These are phyloP conservation scores for Cryptomyrus ogoouensis DNA, from an alignment of 2,113 vertebrate species.

Conservation along the genomic window DNA sequence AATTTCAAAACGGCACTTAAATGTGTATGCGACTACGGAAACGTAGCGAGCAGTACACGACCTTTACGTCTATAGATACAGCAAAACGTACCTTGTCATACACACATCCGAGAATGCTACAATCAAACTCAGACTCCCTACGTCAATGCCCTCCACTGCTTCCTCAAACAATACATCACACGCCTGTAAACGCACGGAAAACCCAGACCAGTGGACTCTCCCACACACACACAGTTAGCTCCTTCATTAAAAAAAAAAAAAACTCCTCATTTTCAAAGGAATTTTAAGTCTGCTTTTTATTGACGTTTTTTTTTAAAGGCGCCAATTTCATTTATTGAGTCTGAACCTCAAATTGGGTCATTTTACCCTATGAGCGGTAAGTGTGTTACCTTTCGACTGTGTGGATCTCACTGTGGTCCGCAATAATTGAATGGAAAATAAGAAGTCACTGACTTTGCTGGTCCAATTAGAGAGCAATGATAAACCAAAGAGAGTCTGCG, in stretches of 20 bases:
- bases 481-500: conserved; percentile 44
- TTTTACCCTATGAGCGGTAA: conserved; percentile 48
- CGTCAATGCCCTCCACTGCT: conserved; percentile 24
- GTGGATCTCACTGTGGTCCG: conserved; percentile 55
- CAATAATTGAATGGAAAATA: conserved; percentile 66
- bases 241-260: conserved; percentile 51
- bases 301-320: conserved; percentile 59
- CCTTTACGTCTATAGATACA: neutral
- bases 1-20: neutral
- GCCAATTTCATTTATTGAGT: conserved; percentile 65
- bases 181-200: conserved; percentile 16
- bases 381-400: conserved; percentile 42
- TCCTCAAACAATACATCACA: conserved; percentile 31
- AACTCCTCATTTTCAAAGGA: conserved; percentile 52
- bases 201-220: conserved; percentile 9
- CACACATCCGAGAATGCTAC: neutral
- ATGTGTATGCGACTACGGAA: neutral
- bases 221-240: conserved; percentile 43
- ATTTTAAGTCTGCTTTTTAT: conserved; percentile 48
- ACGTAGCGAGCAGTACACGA: neutral
- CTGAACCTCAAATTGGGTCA: conserved; percentile 63
- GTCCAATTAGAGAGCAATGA: conserved; percentile 60
- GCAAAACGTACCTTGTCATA: neutral
- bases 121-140: neutral
- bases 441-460: conserved; percentile 57